Evolutionary conservation across 2,113 vertebrate species (phyloP).

Genomic region (Microtus oregoni): DNA sequence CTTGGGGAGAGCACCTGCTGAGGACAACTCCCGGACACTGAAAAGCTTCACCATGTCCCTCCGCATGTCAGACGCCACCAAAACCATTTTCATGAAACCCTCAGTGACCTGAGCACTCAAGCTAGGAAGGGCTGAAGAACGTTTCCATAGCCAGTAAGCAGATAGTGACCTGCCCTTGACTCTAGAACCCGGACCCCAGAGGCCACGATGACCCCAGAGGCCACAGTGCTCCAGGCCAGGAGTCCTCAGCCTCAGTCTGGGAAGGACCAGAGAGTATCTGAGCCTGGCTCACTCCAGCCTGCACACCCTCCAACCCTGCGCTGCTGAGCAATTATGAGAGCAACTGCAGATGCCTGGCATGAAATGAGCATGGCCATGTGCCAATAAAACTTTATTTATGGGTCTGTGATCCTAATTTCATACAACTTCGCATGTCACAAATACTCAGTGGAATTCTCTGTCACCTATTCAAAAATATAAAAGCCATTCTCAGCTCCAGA

Average conservation of each 20-base stretch:
- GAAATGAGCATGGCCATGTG: background rate
- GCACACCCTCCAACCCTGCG: rapidly evolving
- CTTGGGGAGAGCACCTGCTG: background rate
- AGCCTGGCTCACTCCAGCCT: too few relatives aligned
- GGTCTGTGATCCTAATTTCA: background rate
- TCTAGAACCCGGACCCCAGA: background rate
- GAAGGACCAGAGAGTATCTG: background rate
- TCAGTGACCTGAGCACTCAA: rapidly evolving
- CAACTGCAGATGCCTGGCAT: rapidly evolving
- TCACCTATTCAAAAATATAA: background rate
- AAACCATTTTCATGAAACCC: background rate
- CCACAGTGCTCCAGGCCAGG: too few relatives aligned
- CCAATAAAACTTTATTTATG: background rate
- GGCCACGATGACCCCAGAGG: background rate
- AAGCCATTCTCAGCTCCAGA: background rate
- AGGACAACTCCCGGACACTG: background rate
- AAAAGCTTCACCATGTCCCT: background rate
- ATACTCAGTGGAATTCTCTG: background rate
- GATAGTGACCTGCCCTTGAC: background rate
- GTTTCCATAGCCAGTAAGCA: background rate
- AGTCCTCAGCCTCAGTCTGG: background rate
- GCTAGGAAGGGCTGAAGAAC: rapidly evolving
- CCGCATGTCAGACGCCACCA: rapidly evolving
- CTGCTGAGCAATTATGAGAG: background rate
- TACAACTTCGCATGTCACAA: background rate